Conservation (phyloP, 2,797 vertebrate genomes). For the Anguilla pacifica region DNA sequence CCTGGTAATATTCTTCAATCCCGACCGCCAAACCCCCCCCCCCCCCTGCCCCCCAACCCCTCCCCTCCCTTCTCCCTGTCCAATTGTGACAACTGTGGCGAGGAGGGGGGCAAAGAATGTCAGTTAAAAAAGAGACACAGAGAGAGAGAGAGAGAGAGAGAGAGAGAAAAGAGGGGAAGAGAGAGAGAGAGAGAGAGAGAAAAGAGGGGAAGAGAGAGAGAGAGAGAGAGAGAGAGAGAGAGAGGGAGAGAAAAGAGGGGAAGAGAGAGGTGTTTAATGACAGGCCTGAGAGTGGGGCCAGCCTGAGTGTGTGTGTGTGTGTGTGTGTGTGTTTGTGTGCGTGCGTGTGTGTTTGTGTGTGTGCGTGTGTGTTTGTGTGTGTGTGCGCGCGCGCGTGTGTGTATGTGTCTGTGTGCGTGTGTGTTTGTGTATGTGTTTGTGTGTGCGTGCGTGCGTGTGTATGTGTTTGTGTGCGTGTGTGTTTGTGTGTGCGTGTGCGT, state of each 20-base stretch:
- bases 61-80: slow-evolving; percentile 50
- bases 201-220: too few relatives aligned
- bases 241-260: slow-evolving; percentile 62
- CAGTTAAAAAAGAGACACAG: not conserved
- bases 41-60: slow-evolving; percentile 55
- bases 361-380: not conserved
- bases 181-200: too few relatives aligned
- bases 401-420: not conserved
- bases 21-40: slow-evolving; percentile 66
- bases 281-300: slow-evolving; percentile 58
- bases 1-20: slow-evolving; percentile 71
- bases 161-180: slow-evolving; percentile 65
- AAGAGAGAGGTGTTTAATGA: slow-evolving; percentile 52
- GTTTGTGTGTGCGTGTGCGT: not conserved
- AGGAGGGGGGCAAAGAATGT: slow-evolving; percentile 21
- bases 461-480: slow-evolving; percentile 15
- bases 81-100: slow-evolving; percentile 35
- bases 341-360: too few relatives aligned
- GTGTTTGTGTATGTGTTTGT: not conserved
- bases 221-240: too few relatives aligned
- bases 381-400: not conserved
- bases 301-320: slow-evolving; percentile 34
- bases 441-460: slow-evolving; percentile 4
- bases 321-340: too few relatives aligned
- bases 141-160: not conserved